A percentile compares a stretch with the other conserved stretches of the same genome.
phyloP scores from a whole-genome alignment of 2,888 invertebrate species.

The Operophtera brumata region DNA sequence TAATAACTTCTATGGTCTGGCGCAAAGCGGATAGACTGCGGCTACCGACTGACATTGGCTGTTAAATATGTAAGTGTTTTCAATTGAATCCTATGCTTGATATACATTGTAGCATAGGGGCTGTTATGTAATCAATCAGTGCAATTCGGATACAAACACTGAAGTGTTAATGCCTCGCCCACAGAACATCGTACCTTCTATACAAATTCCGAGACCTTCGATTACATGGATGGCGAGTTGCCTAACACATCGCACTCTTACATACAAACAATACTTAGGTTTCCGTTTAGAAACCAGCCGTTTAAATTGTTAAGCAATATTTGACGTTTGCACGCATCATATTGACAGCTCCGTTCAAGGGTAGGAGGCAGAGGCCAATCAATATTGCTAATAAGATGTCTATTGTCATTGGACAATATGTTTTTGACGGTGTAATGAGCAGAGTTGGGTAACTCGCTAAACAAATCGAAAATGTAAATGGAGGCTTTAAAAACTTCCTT shows the following conservation, averaged over 20 bases:
- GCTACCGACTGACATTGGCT: conserved; percentile 9
- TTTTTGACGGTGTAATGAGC: conserved; percentile 7
- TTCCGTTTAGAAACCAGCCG: conserved; percentile 70
- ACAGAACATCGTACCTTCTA: conserved; percentile 20
- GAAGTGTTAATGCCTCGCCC: conserved; percentile 41
- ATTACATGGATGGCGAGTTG: conserved; percentile 67
- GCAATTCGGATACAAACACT: conserved; percentile 26
- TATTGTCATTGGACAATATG: conserved; percentile 27
- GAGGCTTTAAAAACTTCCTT: background rate
- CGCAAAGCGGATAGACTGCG: background rate
- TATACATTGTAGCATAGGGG: conserved; percentile 20
- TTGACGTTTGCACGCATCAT: conserved; percentile 45
- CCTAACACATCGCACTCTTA: conserved; percentile 45
- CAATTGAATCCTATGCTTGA: conserved; percentile 17
- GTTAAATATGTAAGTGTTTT: conserved; percentile 12
- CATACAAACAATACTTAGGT: conserved; percentile 56
- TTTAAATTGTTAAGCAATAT: conserved; percentile 57
- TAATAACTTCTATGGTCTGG: conserved; percentile 7
- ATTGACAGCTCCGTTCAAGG: conserved; percentile 41
- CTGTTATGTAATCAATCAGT: conserved; percentile 21
- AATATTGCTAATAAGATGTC: conserved; percentile 32
- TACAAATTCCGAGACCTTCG: conserved; percentile 56
- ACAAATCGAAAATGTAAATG: background rate
- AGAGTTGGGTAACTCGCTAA: background rate
- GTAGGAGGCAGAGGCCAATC: conserved; percentile 37